A percentile compares a stretch with the other conserved stretches of the same genome.
These are phyloP conservation scores for Pandemis cinnamomeana DNA, from an alignment of 2,888 invertebrate genomes.

Conservation along the genomic window DNA sequence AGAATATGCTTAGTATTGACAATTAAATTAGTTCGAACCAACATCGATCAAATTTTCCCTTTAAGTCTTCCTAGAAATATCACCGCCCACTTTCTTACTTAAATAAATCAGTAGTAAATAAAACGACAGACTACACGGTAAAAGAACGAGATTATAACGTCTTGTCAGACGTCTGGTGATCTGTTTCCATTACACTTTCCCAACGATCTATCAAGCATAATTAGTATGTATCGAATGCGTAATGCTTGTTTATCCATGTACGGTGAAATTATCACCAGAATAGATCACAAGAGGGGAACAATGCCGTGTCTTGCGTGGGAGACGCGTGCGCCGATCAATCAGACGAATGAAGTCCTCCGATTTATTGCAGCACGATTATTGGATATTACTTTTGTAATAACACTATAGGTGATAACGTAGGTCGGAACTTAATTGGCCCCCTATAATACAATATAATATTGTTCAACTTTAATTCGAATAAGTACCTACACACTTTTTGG, in stretches of 20 bases:
- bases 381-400: slow-evolving; percentile 68
- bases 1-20: too few relatives aligned
- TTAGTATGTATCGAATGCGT: slow-evolving; percentile 57
- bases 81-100: neutral
- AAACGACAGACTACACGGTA: neutral
- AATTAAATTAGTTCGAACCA: too few relatives aligned
- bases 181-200: slow-evolving; percentile 40
- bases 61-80: neutral
- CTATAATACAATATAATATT: too few relatives aligned
- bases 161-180: slow-evolving; percentile 28
- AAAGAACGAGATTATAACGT: slow-evolving; percentile 7
- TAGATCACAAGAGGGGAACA: slow-evolving; percentile 43
- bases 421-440: slow-evolving; percentile 50
- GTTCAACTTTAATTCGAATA: neutral
- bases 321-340: slow-evolving; percentile 73
- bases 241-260: slow-evolving; percentile 47
- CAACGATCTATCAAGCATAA: slow-evolving; percentile 57
- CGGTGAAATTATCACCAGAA: slow-evolving; percentile 41
- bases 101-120: neutral
- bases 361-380: slow-evolving; percentile 66
- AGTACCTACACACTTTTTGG: too few relatives aligned
- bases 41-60: too few relatives aligned
- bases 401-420: slow-evolving; percentile 59
- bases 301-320: slow-evolving; percentile 71
- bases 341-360: slow-evolving; percentile 72